Evolutionary conservation across 2,888 invertebrate species (phyloP), one percentile per base, ranked within the genome.

Genomic region (Drosophila monieri): DNA sequence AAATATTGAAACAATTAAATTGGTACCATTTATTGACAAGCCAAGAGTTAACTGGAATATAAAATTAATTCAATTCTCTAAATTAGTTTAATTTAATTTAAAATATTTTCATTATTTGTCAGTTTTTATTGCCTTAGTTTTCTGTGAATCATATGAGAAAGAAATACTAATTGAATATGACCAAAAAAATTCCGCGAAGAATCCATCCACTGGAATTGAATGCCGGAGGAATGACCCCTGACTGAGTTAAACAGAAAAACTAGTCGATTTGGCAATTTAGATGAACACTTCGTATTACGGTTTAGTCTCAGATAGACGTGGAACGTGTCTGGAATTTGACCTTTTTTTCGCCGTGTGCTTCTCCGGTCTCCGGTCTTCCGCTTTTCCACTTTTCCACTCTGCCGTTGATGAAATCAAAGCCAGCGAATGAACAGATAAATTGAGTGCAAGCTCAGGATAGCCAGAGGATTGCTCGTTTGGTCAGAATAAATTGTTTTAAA

Each of bases 311-410:
- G 14, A 52, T 52, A 59, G 30, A 54, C 23, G 27, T 14, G 27
- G 69, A 69, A 81, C 77, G 77, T 81, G 80, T 75, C 54, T 64
- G 49, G 72, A 53, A 74, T 77, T 58, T 9, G n/a, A 32, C 15
- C 14, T 55, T 69, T 66, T 66, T 53, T 54, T 25, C 15, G 9
- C 27, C 18, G 14, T 41, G 35, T 53, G 30, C 27, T 25, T 43
- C 6, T 58, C 73, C 68, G 21, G 1, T 41, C 6, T 60, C 73
- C 27, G 9, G 27, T 9, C 9, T 27, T 9, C 9, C 9, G 27
- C 27, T 27, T 27, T 27, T 27, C 27, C 27, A 27, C 27, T 27
- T 27, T 68, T 59, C n/a, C n/a, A n/a, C n/a, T n/a, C n/a, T 18
- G 18, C 72, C 67, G 71, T 56, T 75, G 75, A 79, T 73, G 73